Evolutionary conservation across 2,888 invertebrate species (phyloP).

Genomic region (Pheosia tremula): DNA sequence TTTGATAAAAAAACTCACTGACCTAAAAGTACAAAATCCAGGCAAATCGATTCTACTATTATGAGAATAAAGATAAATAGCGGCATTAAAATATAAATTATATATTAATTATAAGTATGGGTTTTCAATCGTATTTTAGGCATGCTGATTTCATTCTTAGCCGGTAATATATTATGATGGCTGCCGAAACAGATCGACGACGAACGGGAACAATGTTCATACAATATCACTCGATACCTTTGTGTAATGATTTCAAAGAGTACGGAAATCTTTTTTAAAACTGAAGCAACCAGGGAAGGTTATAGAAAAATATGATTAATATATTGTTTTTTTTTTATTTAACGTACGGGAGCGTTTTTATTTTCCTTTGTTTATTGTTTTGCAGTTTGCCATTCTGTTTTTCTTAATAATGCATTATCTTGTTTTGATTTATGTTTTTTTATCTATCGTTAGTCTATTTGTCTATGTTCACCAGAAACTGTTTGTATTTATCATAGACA

Average conservation of each 20-base stretch:
- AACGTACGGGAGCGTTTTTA: neutral
- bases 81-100: too few relatives aligned
- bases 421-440: too few relatives aligned
- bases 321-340: neutral
- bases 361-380: neutral
- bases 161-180: slow-evolving; percentile 45
- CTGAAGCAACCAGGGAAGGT: neutral
- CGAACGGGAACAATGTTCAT: slow-evolving; percentile 27
- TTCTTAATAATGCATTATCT: too few relatives aligned
- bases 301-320: neutral
- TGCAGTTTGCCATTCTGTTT: neutral
- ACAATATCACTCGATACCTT: slow-evolving; percentile 3
- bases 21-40: too few relatives aligned
- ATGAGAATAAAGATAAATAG: too few relatives aligned
- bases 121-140: slow-evolving; percentile 59
- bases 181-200: slow-evolving; percentile 30
- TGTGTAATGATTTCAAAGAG: slow-evolving; percentile 4
- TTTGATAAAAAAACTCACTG: too few relatives aligned
- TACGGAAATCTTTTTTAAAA: neutral
- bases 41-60: too few relatives aligned
- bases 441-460: too few relatives aligned
- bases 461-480: too few relatives aligned
- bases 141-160: slow-evolving; percentile 36
- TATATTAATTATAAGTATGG: too few relatives aligned
- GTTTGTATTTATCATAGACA: too few relatives aligned